A percentile compares a stretch with the other conserved stretches of the same genome.
Evolutionary conservation across 2,113 vertebrate genomes (phyloP).

Genomic region (Anas platyrhynchos): DNA sequence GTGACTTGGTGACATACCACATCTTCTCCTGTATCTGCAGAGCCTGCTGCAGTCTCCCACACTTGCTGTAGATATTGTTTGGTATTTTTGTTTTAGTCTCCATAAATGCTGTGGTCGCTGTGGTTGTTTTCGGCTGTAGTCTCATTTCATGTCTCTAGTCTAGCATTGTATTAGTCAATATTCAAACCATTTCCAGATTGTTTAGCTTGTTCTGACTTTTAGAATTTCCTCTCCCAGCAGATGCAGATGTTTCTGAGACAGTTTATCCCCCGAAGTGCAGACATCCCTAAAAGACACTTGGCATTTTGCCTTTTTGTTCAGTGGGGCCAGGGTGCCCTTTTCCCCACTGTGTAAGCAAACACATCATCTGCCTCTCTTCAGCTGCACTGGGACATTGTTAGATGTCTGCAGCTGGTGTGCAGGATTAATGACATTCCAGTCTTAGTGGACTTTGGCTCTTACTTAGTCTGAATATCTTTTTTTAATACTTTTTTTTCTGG

Average conservation of each 20-base stretch:
- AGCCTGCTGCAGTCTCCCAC: slow-evolving; percentile 3
- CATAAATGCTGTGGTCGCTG: not conserved
- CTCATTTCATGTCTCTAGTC: slow-evolving; percentile 6
- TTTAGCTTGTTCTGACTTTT: not conserved
- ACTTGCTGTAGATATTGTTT: not conserved
- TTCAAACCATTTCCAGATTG: slow-evolving; percentile 7
- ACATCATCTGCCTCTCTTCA: not conserved
- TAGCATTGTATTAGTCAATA: not conserved
- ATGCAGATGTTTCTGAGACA: not conserved
- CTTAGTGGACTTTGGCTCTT: not conserved
- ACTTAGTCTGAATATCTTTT: not conserved
- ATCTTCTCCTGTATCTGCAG: not conserved
- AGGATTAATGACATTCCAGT: not conserved
- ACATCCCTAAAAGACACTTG: not conserved
- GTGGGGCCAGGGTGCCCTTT: not conserved
- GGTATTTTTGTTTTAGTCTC: not conserved
- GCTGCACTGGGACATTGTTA: not conserved
- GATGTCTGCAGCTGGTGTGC: not conserved
- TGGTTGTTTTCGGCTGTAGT: slow-evolving; percentile 39
- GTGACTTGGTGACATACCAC: not conserved
- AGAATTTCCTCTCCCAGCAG: not conserved
- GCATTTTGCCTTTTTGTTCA: not conserved
- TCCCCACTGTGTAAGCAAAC: not conserved
- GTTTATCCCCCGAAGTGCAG: not conserved
- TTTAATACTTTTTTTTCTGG: not conserved